A percentile compares a stretch with the other conserved stretches of the same genome.
Evolutionary conservation across 1,140 invertebrate genomes (phyloP).

Genomic region (Andricus grossulariae): DNA sequence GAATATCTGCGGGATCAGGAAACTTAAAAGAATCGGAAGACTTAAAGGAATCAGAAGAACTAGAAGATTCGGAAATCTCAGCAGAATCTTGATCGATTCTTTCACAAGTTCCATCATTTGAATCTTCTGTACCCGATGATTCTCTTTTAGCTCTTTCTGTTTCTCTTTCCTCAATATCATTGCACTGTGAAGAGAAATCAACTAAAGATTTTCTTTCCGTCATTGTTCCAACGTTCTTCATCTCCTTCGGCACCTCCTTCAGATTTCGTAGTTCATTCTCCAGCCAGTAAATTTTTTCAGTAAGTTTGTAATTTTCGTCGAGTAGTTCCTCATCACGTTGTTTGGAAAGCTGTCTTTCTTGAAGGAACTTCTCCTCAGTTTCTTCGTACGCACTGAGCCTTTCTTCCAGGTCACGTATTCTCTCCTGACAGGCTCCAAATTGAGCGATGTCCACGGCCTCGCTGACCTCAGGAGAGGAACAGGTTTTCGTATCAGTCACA

Average conservation of each 20-base stretch:
- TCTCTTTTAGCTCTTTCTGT: neutral
- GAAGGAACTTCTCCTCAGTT: constrained; percentile 44
- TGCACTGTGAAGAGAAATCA: constrained; percentile 24
- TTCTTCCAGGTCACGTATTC: constrained; percentile 64
- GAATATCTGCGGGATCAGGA: constrained; percentile 28
- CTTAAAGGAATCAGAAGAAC: neutral
- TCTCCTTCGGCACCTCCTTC: constrained; percentile 34
- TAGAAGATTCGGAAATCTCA: neutral
- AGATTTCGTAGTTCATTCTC: constrained; percentile 54
- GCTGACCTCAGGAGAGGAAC: constrained; percentile 37
- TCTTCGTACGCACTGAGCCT: constrained; percentile 52
- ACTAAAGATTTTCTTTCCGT: constrained; percentile 33
- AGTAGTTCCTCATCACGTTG: constrained; percentile 63
- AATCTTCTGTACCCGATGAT: neutral
- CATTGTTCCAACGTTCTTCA: constrained; percentile 41
- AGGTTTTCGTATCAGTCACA: constrained; percentile 49
- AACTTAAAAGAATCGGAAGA: constrained; percentile 13
- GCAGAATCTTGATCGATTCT: neutral
- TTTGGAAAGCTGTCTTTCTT: constrained; percentile 54
- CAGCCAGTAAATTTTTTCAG: constrained; percentile 58
- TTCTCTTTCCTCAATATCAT: neutral
- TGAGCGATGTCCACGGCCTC: constrained; percentile 41
- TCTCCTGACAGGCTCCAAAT: constrained; percentile 51
- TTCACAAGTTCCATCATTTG: neutral
- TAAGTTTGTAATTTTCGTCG: constrained; percentile 63